A percentile compares a stretch with the other conserved stretches of the same genome.
Evolutionary conservation across 2,888 invertebrate species (phyloP).

Genomic region (Dichetophora obliterata): DNA sequence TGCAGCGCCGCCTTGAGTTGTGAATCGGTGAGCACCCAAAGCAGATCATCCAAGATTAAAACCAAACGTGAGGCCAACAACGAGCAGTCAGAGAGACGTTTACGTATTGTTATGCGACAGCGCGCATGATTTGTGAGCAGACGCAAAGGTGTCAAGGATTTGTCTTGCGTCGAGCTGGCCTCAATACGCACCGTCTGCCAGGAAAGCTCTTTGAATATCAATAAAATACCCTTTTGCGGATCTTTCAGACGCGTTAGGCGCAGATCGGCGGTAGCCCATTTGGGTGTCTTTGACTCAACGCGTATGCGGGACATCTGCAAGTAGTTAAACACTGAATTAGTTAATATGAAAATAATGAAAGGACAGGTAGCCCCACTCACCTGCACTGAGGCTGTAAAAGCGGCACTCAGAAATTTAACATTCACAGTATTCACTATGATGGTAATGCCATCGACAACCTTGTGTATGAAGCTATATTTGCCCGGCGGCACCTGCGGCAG

Average conservation of each 20-base stretch:
- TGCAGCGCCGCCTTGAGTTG: slow-evolving; percentile 94
- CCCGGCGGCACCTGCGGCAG: slow-evolving; percentile 74
- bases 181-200: slow-evolving; percentile 98
- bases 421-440: slow-evolving; percentile 95
- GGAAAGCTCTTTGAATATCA: slow-evolving; percentile 96
- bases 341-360: background rate
- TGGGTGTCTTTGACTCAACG: slow-evolving; percentile 93
- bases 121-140: slow-evolving; percentile 94
- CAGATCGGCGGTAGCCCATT: slow-evolving; percentile 89
- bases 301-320: slow-evolving; percentile 89
- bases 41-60: slow-evolving; percentile 92
- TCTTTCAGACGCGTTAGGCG: slow-evolving; percentile 93
- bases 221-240: slow-evolving; percentile 85
- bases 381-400: slow-evolving; percentile 96
- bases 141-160: slow-evolving; percentile 87
- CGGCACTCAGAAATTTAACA: slow-evolving; percentile 93
- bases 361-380: slow-evolving; percentile 72
- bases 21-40: slow-evolving; percentile 97
- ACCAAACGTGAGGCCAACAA: slow-evolving; percentile 92
- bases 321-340: too few relatives aligned
- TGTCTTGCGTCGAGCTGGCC: slow-evolving; percentile 85
- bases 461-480: slow-evolving; percentile 89
- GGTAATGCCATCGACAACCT: slow-evolving; percentile 98
- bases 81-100: slow-evolving; percentile 91
- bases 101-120: slow-evolving; percentile 96